Percentiles rank a stretch among this genome's conserved stretches.
phyloP scores from a whole-genome alignment of 1,140 invertebrate genomes.

The Mercenaria mercenaria region DNA sequence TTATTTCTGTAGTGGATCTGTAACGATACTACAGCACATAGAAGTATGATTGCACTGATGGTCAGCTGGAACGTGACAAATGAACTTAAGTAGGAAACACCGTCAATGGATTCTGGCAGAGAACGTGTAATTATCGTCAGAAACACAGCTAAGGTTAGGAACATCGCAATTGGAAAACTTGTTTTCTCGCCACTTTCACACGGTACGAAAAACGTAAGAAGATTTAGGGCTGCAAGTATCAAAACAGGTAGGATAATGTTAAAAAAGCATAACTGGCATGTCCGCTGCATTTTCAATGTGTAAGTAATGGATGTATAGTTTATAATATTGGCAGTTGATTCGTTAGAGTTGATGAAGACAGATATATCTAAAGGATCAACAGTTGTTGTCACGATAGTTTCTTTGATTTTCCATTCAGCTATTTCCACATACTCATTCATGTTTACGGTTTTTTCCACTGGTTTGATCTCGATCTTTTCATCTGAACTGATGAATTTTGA shows the following conservation, averaged over 20 bases:
- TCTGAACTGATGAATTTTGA: not conserved
- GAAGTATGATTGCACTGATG: not conserved
- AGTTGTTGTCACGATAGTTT: not conserved
- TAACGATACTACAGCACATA: not conserved
- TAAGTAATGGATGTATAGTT: not conserved
- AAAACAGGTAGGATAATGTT: not conserved
- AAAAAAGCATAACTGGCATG: not conserved
- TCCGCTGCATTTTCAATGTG: not conserved
- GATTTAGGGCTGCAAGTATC: not conserved
- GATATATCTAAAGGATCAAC: not conserved
- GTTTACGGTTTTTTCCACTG: not conserved
- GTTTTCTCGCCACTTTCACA: slow-evolving; percentile 12
- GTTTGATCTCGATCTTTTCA: not conserved
- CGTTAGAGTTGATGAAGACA: no score
- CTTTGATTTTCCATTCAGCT: not conserved
- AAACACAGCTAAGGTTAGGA: not conserved
- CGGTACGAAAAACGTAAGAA: not conserved
- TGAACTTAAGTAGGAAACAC: not conserved
- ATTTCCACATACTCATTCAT: not conserved
- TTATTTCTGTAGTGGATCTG: not conserved
- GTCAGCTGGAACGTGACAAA: not conserved
- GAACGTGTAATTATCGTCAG: not conserved
- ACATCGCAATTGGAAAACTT: not conserved
- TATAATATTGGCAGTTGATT: not conserved
- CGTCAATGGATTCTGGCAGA: not conserved